phyloP scores from a whole-genome alignment of 2,113 vertebrate species.

The Stegastes partitus region DNA sequence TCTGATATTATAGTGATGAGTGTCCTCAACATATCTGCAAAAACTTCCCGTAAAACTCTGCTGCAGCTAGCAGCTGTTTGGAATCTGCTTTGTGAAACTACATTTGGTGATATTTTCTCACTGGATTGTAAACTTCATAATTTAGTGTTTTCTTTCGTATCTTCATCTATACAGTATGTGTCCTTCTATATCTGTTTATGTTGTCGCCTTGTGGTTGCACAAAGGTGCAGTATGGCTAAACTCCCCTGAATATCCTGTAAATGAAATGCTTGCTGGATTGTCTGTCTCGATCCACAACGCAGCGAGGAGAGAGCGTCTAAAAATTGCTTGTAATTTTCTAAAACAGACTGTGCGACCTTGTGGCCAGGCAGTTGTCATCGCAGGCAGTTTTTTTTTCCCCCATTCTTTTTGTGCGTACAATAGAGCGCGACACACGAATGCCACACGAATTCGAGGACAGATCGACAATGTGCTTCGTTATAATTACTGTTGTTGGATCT shows the following conservation, averaged over 20 bases:
- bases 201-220: too few relatives aligned
- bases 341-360: background rate
- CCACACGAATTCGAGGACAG: background rate
- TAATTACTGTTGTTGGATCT: background rate
- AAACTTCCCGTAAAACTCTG: background rate
- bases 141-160: too few relatives aligned
- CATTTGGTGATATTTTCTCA: too few relatives aligned
- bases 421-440: background rate
- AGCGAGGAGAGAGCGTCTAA: background rate
- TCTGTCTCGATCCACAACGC: background rate
- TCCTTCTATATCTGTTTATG: background rate
- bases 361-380: conserved; percentile 5
- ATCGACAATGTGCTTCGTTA: background rate
- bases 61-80: background rate
- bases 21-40: background rate
- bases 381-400: background rate
- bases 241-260: background rate
- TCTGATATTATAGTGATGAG: background rate
- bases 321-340: conserved; percentile 8
- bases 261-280: background rate
- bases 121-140: too few relatives aligned
- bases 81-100: background rate
- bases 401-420: background rate
- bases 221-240: conserved; percentile 2
- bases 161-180: background rate